phyloP scores from a whole-genome alignment of 2,888 invertebrate species.

The Dicyrtoma fusca region DNA sequence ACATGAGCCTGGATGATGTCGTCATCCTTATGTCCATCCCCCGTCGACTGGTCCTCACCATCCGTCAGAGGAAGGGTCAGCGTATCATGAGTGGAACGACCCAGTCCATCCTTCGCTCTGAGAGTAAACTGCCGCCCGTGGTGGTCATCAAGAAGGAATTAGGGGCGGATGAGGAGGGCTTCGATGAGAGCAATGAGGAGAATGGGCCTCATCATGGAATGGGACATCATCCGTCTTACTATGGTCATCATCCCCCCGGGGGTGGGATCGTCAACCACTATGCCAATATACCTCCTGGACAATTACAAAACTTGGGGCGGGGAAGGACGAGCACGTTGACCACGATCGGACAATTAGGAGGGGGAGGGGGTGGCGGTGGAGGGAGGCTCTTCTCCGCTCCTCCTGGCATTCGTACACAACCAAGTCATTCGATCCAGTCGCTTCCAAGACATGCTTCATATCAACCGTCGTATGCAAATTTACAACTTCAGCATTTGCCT shows the following conservation, averaged over 20 bases:
- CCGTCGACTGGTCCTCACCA: constrained; percentile 88
- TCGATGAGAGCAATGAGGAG: constrained; percentile 58
- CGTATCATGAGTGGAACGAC: constrained; percentile 42
- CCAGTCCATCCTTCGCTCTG: constrained; percentile 42
- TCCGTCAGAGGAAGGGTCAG: constrained; percentile 68
- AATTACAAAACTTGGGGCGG: constrained; percentile 45
- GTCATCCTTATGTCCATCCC: constrained; percentile 99
- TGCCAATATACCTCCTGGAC: constrained; percentile 62
- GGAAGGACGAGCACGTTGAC: constrained; percentile 38
- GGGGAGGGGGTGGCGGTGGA: constrained; percentile 66
- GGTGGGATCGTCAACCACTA: constrained; percentile 54
- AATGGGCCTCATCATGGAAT: constrained; percentile 53
- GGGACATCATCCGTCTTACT: constrained; percentile 32
- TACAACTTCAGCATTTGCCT: constrained; percentile 51
- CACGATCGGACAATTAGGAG: constrained; percentile 68
- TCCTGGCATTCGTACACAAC: constrained; percentile 30
- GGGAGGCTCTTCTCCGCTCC: constrained; percentile 75
- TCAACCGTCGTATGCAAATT: constrained; percentile 55
- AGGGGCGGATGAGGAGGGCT: constrained; percentile 75
- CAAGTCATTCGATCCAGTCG: constrained; percentile 52
- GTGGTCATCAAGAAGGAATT: constrained; percentile 86
- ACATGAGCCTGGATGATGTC: constrained; percentile 98
- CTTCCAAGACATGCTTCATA: constrained; percentile 55
- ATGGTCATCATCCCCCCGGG: constrained; percentile 42
- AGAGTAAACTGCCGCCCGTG: constrained; percentile 70